phyloP scores from a whole-genome alignment of 2,888 invertebrate species.

The Lapara coniferarum region DNA sequence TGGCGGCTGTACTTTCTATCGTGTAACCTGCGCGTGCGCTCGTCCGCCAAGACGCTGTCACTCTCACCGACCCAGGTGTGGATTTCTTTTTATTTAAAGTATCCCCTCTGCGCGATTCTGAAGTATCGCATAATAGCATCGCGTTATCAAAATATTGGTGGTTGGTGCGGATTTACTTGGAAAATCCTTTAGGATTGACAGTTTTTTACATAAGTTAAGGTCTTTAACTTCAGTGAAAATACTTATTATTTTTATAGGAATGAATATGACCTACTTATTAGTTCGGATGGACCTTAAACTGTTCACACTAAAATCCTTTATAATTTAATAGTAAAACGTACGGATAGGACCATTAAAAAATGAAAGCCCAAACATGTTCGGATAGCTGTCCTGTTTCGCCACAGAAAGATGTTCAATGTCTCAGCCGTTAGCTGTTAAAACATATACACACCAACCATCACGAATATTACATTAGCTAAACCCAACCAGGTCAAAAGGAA shows the following conservation, averaged over 20 bases:
- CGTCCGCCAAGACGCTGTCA: constrained; percentile 59
- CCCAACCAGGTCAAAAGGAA: constrained; percentile 12
- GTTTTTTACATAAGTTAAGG: background rate
- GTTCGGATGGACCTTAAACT: background rate
- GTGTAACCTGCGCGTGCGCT: constrained; percentile 56
- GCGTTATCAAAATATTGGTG: constrained; percentile 59
- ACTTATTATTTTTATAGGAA: background rate
- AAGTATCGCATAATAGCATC: constrained; percentile 66
- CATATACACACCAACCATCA: background rate
- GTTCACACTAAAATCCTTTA: too few species aligned
- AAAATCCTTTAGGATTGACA: background rate
- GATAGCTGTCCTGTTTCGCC: background rate
- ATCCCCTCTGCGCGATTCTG: constrained; percentile 69
- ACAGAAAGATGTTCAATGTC: background rate
- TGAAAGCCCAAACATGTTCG: too few species aligned
- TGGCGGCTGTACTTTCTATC: constrained; percentile 69
- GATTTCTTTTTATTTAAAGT: constrained; percentile 78
- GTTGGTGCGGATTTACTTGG: constrained; percentile 1
- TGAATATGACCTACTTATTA: background rate
- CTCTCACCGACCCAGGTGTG: constrained; percentile 69
- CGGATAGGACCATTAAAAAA: too few species aligned
- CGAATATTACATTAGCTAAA: background rate
- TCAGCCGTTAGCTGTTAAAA: too few species aligned
- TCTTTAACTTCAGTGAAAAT: too few species aligned
- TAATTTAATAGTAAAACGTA: too few species aligned